phyloP scores from a whole-genome alignment of 2,797 vertebrate genomes.

The Coluber constrictor region DNA sequence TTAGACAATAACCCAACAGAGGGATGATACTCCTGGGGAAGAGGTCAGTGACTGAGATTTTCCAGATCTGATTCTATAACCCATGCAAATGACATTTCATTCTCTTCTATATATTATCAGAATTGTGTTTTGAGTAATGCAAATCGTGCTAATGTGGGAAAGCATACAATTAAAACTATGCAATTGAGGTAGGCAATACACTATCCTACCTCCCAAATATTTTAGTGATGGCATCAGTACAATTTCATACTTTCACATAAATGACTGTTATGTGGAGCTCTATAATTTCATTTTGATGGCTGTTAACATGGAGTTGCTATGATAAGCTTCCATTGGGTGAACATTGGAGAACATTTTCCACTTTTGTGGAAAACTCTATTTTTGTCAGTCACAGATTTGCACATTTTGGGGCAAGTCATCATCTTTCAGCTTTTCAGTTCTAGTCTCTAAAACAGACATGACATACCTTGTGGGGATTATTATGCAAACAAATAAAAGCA shows the following conservation, averaged over 20 bases:
- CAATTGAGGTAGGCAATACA: neutral
- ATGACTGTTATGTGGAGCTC: neutral
- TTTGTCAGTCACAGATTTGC: neutral
- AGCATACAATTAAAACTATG: neutral
- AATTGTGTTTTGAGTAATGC: neutral
- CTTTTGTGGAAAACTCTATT: neutral
- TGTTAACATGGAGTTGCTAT: neutral
- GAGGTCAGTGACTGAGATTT: neutral
- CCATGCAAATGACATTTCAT: neutral
- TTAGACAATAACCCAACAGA: neutral
- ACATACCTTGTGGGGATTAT: neutral
- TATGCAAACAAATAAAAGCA: conserved; percentile 5
- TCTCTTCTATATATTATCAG: neutral
- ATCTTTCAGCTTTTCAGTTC: neutral
- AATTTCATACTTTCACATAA: neutral
- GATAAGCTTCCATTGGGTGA: neutral
- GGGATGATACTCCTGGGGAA: neutral
- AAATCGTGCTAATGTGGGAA: neutral
- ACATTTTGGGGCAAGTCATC: neutral
- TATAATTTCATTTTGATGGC: neutral
- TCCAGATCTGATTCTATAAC: neutral
- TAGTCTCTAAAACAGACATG: neutral
- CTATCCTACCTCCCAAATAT: neutral
- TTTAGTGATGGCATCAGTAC: neutral
- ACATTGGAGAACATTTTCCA: neutral